These are phyloP conservation scores for Chrysochloris asiatica DNA, from an alignment of 2,113 vertebrate species.

Conservation along the genomic window DNA sequence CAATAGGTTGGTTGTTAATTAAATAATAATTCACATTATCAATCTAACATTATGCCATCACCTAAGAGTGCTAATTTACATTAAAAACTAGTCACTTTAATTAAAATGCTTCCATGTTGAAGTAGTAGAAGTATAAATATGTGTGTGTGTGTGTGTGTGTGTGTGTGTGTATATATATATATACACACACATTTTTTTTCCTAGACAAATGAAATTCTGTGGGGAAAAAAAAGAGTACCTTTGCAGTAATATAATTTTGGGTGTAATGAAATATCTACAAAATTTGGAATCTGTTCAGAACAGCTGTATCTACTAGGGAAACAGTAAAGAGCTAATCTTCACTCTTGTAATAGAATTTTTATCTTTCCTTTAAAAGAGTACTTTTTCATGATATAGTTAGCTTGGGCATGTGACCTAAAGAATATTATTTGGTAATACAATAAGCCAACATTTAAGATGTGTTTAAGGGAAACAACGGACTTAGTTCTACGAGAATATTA, in stretches of 20 bases:
- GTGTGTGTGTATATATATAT: too few species aligned
- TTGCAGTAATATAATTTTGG: background rate
- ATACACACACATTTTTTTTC: background rate
- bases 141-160: too few species aligned
- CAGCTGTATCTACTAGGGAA: background rate
- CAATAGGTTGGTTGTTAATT: constrained; percentile 28
- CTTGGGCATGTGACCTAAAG: background rate
- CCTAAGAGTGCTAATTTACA: background rate
- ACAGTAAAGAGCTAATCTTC: background rate
- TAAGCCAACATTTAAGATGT: background rate
- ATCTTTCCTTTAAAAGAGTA: background rate
- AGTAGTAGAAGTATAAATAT: background rate
- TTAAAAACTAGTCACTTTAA: background rate
- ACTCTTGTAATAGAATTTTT: background rate
- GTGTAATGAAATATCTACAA: constrained; percentile 4
- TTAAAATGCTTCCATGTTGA: background rate
- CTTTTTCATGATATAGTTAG: background rate
- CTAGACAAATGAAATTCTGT: background rate
- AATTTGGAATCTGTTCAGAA: constrained; percentile 15
- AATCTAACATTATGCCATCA: background rate
- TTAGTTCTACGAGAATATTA: background rate
- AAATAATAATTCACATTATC: background rate
- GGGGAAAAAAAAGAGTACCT: background rate
- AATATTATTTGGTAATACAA: background rate
- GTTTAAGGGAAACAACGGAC: background rate